Evolutionary conservation across 2,797 vertebrate species (phyloP).

Genomic region (Etheostoma nigrum): DNA sequence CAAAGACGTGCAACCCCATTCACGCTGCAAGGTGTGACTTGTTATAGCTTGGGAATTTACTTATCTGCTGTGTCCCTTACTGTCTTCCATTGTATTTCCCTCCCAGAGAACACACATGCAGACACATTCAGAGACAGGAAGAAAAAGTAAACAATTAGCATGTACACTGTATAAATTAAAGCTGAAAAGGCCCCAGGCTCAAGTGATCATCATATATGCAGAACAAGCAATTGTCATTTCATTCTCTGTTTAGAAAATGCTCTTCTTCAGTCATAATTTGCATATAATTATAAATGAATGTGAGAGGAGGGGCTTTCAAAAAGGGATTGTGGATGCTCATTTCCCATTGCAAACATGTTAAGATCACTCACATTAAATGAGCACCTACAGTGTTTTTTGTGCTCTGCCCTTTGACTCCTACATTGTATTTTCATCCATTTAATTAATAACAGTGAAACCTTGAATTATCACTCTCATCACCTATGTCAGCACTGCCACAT

Average conservation of each 20-base stretch:
- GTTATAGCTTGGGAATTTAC: constrained; percentile 23
- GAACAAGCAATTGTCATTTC: constrained; percentile 30
- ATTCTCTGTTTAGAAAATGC: background rate
- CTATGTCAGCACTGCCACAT: constrained; percentile 33
- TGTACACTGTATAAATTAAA: background rate
- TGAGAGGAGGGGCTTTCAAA: background rate
- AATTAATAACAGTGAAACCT: constrained; percentile 64
- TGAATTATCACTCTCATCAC: constrained; percentile 69
- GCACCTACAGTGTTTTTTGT: constrained; percentile 23
- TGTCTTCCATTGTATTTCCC: background rate
- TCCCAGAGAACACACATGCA: background rate
- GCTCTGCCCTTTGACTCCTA: constrained; percentile 2
- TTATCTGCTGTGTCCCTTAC: constrained; percentile 10
- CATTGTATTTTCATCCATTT: constrained; percentile 47
- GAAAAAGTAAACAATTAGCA: background rate
- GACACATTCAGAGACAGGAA: background rate
- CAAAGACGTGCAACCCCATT: constrained; percentile 38
- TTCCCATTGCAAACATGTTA: background rate
- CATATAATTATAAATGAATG: constrained; percentile 40
- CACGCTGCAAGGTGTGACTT: constrained; percentile 34
- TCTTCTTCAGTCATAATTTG: constrained; percentile 21
- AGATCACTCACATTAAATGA: background rate
- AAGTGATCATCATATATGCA: constrained; percentile 18
- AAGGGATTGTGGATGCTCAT: background rate
- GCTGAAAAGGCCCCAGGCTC: background rate